Base-by-base conservation (phyloP, 1,140 invertebrate genomes). In the Latrodectus geometricus region DNA sequence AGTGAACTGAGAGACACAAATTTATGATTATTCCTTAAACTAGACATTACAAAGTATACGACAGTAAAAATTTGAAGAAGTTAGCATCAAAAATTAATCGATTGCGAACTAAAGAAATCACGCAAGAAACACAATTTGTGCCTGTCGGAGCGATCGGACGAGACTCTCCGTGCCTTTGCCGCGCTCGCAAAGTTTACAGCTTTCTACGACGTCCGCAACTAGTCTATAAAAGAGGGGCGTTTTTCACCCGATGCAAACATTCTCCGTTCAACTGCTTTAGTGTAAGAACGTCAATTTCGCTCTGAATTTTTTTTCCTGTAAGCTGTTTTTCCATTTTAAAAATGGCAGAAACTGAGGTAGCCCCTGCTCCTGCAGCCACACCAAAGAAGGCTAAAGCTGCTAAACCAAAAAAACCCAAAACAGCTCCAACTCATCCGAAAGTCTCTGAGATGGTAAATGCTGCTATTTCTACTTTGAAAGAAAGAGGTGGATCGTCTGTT, bases 401-500 rank as follows among this genome's bases (percentile, higher is more conserved):
- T 50, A 87, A 90, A 84, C 85, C 87, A 12, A 89, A 89, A 77
- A 72, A 80, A 48, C 86, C 88, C 14, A 89, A 89, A 65, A 76
- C 79, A 14, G 56, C 89, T 17, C 66, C 90, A 12, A 73, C 83
- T 35, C 90, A 90, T 69, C 90, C 90, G 9, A 82, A 89, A 1
- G 88, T 89, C 21, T 88, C 89, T 0, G 80, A 81, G 2, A 90
- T 90, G 90, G 88, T 89, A 8, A 86, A 78, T 12, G 68, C 88
- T 3, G 89, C 89, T 11, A 89, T 89, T 68, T 77, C 75, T 0
- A 78, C 72, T 20, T 74, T 89, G 79, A 88, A 94, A 86, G 93
- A 94, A 88, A 91, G 92, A 72, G 92, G 92, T 79, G 93, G 93
- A 17, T 94, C 93, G 0, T 94, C 93, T 0, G 90, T 94, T 54